Evolutionary conservation across 2,888 invertebrate genomes (phyloP).

Genomic region (Onchidella celtica): DNA sequence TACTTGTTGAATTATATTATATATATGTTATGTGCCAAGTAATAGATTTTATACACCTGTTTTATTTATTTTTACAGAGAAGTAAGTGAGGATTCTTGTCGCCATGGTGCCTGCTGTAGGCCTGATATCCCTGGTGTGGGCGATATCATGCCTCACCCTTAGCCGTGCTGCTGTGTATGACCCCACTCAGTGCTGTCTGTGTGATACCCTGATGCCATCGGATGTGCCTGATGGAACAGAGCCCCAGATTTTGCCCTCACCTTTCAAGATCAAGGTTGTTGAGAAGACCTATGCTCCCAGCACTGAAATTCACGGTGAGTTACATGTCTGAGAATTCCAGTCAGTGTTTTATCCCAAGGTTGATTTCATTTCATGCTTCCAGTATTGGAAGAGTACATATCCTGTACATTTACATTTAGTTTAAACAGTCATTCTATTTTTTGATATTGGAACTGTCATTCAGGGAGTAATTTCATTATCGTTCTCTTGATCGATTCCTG

Average conservation of each 20-base stretch:
- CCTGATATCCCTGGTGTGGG: conserved; percentile 35
- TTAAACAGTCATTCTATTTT: no score
- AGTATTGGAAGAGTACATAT: no score
- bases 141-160: background rate
- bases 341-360: no score
- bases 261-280: conserved; percentile 63
- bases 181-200: conserved; percentile 62
- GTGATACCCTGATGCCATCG: conserved; percentile 57
- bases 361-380: no score
- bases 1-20: no score
- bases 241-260: conserved; percentile 68
- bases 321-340: no score
- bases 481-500: no score
- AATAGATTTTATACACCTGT: background rate
- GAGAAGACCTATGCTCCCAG: conserved; percentile 50
- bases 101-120: conserved; percentile 39
- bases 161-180: conserved; percentile 46
- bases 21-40: no score
- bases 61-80: background rate
- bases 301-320: conserved; percentile 57
- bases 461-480: no score
- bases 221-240: conserved; percentile 36
- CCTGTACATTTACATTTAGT: no score
- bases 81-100: background rate
- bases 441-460: no score